A percentile compares a stretch with the other conserved stretches of the same genome.
Evolutionary conservation across 2,888 invertebrate genomes (phyloP).

Genomic region (Acrocyrtus sp.): DNA sequence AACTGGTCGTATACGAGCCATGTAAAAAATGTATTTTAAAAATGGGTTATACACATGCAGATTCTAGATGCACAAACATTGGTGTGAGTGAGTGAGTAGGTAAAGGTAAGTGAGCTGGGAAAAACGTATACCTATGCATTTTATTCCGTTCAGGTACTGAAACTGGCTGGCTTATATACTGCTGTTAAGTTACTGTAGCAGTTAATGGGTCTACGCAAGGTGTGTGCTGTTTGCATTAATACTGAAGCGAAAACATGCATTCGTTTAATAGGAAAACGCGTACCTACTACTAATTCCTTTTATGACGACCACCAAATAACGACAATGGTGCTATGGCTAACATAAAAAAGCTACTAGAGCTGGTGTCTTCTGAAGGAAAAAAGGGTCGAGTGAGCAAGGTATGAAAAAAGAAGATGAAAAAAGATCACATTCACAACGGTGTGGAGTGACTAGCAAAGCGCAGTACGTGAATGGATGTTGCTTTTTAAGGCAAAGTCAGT

Average conservation of each 20-base stretch:
- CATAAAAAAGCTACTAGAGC: too few species aligned
- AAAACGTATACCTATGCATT: not conserved
- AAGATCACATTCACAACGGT: constrained; percentile 30
- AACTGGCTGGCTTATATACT: too few species aligned
- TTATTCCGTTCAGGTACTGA: constrained; percentile 4
- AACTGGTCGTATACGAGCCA: too few species aligned
- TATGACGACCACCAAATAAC: not conserved
- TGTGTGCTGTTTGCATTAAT: constrained; percentile 12
- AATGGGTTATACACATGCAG: not conserved
- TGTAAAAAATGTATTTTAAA: too few species aligned
- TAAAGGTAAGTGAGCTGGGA: not conserved
- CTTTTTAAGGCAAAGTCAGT: not conserved
- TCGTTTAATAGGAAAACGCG: constrained; percentile 21
- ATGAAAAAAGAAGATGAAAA: constrained; percentile 6
- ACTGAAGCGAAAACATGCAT: constrained; percentile 13
- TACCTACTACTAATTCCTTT: constrained; percentile 34
- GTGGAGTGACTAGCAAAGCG: too few species aligned
- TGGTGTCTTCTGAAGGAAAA: not conserved
- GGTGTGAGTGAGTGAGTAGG: not conserved
- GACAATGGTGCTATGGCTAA: not conserved
- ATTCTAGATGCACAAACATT: not conserved
- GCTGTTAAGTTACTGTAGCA: not conserved
- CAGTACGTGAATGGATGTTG: too few species aligned
- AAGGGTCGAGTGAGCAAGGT: not conserved
- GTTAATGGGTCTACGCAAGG: constrained; percentile 4